Conservation (phyloP, 2,113 vertebrate species). For the Hyperoodon ampullatus region DNA sequence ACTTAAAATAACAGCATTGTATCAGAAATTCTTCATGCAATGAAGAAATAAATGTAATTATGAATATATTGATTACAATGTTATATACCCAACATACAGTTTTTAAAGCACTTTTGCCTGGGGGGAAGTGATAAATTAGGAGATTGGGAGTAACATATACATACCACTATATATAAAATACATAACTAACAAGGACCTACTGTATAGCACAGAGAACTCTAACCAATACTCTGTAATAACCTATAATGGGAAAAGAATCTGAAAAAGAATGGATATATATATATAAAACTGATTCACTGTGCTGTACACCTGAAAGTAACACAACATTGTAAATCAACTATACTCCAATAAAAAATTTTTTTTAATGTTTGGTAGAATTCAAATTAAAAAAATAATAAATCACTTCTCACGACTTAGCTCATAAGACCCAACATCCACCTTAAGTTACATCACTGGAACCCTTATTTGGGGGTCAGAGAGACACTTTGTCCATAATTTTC, state of each 20-base stretch:
- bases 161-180: background rate
- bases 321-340: background rate
- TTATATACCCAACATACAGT: background rate
- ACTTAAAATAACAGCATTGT: background rate
- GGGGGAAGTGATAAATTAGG: background rate
- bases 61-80: background rate
- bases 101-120: conserved; percentile 29
- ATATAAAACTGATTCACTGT: background rate
- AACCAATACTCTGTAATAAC: background rate
- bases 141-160: background rate
- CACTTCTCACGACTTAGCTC: conserved; percentile 9
- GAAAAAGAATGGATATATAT: background rate
- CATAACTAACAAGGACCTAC: background rate
- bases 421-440: background rate
- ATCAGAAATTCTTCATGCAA: background rate
- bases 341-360: background rate
- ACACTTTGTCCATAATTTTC: background rate
- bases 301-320: background rate
- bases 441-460: background rate
- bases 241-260: background rate
- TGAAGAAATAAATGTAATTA: conserved; percentile 30
- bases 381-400: background rate
- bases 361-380: background rate
- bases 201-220: background rate
- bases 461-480: background rate